Conservation (phyloP, 2,888 invertebrate species). For the Drosophila buzzatii region DNA sequence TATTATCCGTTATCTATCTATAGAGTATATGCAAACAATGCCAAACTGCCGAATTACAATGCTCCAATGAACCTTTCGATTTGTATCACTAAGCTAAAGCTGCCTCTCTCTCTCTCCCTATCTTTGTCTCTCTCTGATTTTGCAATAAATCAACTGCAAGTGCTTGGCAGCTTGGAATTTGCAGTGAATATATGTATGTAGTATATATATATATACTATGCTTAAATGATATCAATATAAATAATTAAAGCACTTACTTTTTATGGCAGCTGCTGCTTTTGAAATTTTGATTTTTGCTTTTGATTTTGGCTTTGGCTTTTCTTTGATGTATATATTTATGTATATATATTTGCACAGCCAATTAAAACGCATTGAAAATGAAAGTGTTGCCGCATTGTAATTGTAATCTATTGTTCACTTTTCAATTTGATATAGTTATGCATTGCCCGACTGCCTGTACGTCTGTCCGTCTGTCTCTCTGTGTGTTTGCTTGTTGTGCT, state of each 20-base stretch:
- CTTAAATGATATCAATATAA: conserved; percentile 41
- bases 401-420: conserved; percentile 55
- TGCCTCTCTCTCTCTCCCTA: neutral
- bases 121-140: conserved; percentile 17
- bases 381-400: conserved; percentile 66
- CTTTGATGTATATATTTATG: conserved; percentile 9
- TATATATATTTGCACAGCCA: conserved; percentile 41
- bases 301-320: conserved; percentile 27
- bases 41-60: conserved; percentile 55
- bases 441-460: conserved; percentile 37
- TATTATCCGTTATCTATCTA: conserved; percentile 21
- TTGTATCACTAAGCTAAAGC: conserved; percentile 4
- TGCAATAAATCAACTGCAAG: conserved; percentile 45
- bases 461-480: conserved; percentile 15
- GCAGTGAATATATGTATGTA: conserved; percentile 22
- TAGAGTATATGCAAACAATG: conserved; percentile 16
- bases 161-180: conserved; percentile 31
- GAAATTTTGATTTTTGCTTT: conserved; percentile 26
- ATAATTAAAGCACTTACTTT: conserved; percentile 43
- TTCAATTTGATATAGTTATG: conserved; percentile 74
- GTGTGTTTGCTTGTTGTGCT: conserved; percentile 9
- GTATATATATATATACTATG: conserved; percentile 2
- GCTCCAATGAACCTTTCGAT: conserved; percentile 60
- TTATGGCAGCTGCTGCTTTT: conserved; percentile 36
- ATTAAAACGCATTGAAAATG: conserved; percentile 68